Evolutionary conservation across 2,888 invertebrate species (phyloP), one percentile per base, ranked within the genome.

Genomic region (Torymus tubicola): DNA sequence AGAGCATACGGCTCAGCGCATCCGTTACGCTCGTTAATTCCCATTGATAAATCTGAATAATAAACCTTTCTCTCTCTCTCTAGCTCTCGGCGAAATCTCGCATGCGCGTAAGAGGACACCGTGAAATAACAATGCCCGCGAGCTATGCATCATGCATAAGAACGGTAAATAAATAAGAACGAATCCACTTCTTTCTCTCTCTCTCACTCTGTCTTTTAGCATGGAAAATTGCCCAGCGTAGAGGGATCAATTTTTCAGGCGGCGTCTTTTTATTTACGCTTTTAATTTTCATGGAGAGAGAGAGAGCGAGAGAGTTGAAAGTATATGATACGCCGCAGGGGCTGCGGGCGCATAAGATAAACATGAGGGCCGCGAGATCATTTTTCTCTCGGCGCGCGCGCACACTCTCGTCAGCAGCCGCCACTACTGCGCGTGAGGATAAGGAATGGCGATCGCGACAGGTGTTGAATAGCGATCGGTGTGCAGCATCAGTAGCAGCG

Each of bases 401-500:
- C 58, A 11, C 70, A 18, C 31, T 16, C 50, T 11, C 24, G 55
- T 71, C 53, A 61, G 16, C 12, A 42, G 42, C 14, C 63, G 58
- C 8, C n/a, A 50, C 31, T n/a, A n/a, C n/a, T 57, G 57, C n/a
- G 55, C 12, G 16, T 55, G 21, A n/a, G 18, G 16, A 42, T 64
- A 64, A 55, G 18, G 68, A 55, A 67, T 72, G 42, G 42, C 72
- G 73, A 61, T 68, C 55, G 73, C 55, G 63, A 78, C 72, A 73
- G 72, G 61, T 68, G 72, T 31, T 78, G 78, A 78, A 73, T 78
- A 69, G 73, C 57, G 69, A 79, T 79, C 68, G 73, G 31, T 16
- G 57, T 69, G 12, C 5, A 14, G 53, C 57, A 31, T 14, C 67
- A 24, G 24, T 3, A 24, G 24, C 24, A 24, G 24, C 24, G 24